Evolutionary conservation across 2,888 invertebrate species (phyloP).

Genomic region (Tryphoninae sp.): DNA sequence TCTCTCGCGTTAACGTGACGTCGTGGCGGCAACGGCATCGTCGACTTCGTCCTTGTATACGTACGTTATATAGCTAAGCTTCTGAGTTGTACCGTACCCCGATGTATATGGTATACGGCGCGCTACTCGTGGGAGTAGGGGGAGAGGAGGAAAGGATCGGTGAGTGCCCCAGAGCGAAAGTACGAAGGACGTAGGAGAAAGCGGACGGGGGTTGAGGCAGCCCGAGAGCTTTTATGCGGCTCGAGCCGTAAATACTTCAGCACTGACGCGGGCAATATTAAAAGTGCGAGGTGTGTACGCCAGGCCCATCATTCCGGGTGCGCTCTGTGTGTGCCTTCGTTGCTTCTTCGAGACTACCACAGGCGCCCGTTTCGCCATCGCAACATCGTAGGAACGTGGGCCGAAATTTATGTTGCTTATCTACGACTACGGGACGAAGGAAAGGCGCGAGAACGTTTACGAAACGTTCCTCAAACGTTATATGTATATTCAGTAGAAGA

Average conservation of each 20-base stretch:
- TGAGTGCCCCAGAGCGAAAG: conserved; percentile 48
- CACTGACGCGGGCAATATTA: conserved; percentile 78
- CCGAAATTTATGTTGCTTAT: conserved; percentile 77
- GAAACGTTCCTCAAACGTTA: conserved; percentile 25
- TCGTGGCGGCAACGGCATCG: conserved; percentile 47
- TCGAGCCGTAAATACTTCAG: conserved; percentile 78
- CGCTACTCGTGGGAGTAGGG: not conserved
- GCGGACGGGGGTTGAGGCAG: conserved; percentile 44
- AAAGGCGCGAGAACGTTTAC: conserved; percentile 66
- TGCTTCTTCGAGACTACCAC: conserved; percentile 30
- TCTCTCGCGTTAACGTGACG: conserved; percentile 52
- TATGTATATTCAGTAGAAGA: too few relatives aligned
- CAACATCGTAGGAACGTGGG: conserved; percentile 57
- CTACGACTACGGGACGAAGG: conserved; percentile 62
- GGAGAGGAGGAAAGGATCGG: not conserved
- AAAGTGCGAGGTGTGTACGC: conserved; percentile 75
- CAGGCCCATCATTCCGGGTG: conserved; percentile 72
- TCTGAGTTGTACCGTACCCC: not conserved
- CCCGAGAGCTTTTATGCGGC: conserved; percentile 67
- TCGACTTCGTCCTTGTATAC: conserved; percentile 31
- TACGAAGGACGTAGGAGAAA: conserved; percentile 64
- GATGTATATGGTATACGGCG: not conserved
- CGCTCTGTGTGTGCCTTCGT: conserved; percentile 51
- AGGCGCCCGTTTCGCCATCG: not conserved
- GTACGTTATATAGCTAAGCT: conserved; percentile 37